Evolutionary conservation across 2,797 vertebrate genomes (phyloP), one percentile per base, ranked within the genome.

Genomic region (Epinephelus malabaricus): DNA sequence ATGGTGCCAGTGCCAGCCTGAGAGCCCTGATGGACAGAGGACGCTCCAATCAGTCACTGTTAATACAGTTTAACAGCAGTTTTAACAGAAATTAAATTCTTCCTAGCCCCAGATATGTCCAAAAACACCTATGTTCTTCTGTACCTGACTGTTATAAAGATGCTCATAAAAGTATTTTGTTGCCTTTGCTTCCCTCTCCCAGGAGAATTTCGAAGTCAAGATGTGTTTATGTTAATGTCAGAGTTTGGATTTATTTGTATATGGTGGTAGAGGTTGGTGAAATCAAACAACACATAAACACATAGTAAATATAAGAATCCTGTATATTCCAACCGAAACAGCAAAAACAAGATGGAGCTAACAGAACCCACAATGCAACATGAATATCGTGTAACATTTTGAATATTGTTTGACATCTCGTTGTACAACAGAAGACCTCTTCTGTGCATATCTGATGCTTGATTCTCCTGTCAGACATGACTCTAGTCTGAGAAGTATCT

Each of bases 1-100:
- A 84, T 86, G 84, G 74, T 71, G 65, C 58, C 56, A 66, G 23
- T 60, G 75, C 68, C 66, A 38, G 17, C 23, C 43, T 18, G 25
- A 71, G 63, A 76, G 49, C 27, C n/a, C 19, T 78, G 40, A 69
- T 72, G 55, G 55, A 23, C 23, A 58, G 27, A 69, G 21, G 62
- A 76, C 50, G 51, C 69, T 77, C 13, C 14, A 50, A 3, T 86
- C 40, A 1, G 21, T 51, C 69, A 17, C 62, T 65, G 54, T 58
- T 18, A 67, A 43, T 46, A 9, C 25, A 54, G 34, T 43, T 38
- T 38, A 47, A 34, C 21, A 18, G 3, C 34, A 34, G 8, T 64
- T 5, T 51, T 4, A 64, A n/a, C 10, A n/a, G 17, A 25, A 67
- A 66, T 59, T 40, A 40, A 14, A 17, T 30, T 53, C 10, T 43